Conservation (phyloP, 2,797 vertebrate genomes). For the Phrynocephalus forsythii region DNA sequence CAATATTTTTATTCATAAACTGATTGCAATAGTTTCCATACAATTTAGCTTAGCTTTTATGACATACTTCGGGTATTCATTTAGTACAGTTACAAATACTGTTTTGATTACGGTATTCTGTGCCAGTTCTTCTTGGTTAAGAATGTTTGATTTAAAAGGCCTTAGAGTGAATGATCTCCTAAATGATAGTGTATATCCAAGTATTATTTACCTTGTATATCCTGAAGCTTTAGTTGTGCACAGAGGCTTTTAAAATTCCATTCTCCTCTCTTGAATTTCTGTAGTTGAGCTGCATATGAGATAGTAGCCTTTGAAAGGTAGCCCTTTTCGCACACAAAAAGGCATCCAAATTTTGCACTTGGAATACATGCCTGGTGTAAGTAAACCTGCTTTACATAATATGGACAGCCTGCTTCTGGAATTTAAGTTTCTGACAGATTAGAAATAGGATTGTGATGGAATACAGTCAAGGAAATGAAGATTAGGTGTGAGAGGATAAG, state of each 20-base stretch:
- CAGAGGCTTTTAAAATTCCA: background rate
- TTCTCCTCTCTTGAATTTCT: background rate
- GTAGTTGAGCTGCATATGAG: too few species aligned
- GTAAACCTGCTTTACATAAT: background rate
- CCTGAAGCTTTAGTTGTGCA: background rate
- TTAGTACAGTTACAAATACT: background rate
- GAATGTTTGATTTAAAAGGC: background rate
- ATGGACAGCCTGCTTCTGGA: background rate
- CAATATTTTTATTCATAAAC: background rate
- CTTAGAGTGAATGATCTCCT: constrained; percentile 3
- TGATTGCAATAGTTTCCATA: background rate
- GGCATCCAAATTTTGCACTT: background rate
- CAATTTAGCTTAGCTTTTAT: background rate
- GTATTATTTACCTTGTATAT: background rate
- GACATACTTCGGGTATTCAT: background rate
- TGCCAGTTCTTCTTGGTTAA: background rate
- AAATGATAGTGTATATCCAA: background rate
- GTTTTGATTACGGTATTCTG: background rate
- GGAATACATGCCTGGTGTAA: background rate
- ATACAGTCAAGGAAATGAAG: background rate
- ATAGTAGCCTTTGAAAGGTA: background rate
- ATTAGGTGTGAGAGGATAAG: background rate
- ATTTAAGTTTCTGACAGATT: background rate
- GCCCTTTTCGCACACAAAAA: background rate
- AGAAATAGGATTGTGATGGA: background rate